Base-by-base conservation (phyloP, 2,888 invertebrate genomes). In the Cephus nigrinus region DNA sequence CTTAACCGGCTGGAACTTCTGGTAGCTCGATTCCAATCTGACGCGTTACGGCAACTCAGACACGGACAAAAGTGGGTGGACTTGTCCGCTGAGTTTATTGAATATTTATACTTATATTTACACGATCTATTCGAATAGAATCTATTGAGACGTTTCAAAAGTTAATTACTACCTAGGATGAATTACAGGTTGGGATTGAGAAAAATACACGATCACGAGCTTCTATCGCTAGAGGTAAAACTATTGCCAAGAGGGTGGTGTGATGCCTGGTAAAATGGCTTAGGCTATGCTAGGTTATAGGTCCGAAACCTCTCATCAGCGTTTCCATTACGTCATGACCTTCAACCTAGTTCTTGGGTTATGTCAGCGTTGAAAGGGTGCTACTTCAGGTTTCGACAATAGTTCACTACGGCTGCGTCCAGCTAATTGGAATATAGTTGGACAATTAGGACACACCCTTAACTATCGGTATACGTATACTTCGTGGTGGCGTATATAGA, bases 221-320 rank as follows among this genome's bases (percentile, higher is more conserved):
- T 55, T 2, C 40, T 32, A 32, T 55, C 9, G 36, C 12, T 1
- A 36, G 23, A 23, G 23, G 23, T 15, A 55, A 23, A 9, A 55
- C 55, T 55, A 23, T 9, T 23, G 23, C 23, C 55, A 15, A 55
- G 23, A 23, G 55, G 23, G 23, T 55, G 55, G 55, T 55, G 55
- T 55, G 55, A 55, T 55, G 55, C 30, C 23, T 34, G 36, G 68
- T 74, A 76, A 78, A 78, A 40, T 78, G 55, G 73, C 30, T 78
- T 74, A 78, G 74, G 40, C n/a, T 31, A 55, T 74, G 69, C 73
- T 73, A 79, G 73, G 33, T 73, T 74, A 32, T 75, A 75, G 75
- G 75, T 78, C 75, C 72, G 78, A 79, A 79, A 79, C 78, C 76
- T 55, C 34, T 73, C 74, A 73, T 76, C 55, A 32, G 74, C 73